Percentiles rank a stretch among this genome's conserved stretches.
phyloP scores from a whole-genome alignment of 2,797 vertebrate species.

The Propithecus perrieri region DNA sequence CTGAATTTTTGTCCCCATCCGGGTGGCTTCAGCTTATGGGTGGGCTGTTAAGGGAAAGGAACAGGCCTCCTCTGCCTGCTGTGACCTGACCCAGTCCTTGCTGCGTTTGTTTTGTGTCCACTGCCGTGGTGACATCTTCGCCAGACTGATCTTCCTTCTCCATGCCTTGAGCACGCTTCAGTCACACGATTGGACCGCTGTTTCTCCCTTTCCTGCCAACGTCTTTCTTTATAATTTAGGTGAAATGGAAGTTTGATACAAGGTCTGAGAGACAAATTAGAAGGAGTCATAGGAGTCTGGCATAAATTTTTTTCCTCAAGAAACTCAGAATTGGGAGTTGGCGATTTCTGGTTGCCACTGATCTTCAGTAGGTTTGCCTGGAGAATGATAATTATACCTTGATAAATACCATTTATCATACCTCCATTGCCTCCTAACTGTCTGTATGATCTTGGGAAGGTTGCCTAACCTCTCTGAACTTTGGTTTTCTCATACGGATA shows the following conservation, averaged over 20 bases:
- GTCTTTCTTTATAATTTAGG: not conserved
- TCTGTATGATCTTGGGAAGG: not conserved
- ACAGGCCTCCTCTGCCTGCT: not conserved
- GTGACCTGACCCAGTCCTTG: not conserved
- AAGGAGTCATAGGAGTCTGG: not conserved
- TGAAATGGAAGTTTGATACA: not conserved
- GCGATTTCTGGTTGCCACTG: not conserved
- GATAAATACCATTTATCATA: not conserved
- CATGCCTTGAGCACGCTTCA: not conserved
- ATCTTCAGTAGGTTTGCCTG: not conserved
- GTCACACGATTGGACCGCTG: not conserved
- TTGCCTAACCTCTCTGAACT: not conserved
- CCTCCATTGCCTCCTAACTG: not conserved
- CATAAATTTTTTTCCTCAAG: not conserved
- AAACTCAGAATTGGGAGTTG: not conserved
- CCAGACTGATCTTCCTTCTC: not conserved
- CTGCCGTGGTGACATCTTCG: not conserved
- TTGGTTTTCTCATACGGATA: not conserved
- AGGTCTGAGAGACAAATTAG: not conserved
- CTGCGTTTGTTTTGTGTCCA: not conserved
- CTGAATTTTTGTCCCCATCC: not conserved
- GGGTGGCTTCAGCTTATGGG: not conserved
- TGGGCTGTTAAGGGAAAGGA: not conserved
- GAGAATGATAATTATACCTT: not conserved
- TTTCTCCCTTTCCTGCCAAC: not conserved